These are phyloP conservation scores for Lucifuga dentata DNA, from an alignment of 2,113 vertebrate genomes.

Conservation along the genomic window DNA sequence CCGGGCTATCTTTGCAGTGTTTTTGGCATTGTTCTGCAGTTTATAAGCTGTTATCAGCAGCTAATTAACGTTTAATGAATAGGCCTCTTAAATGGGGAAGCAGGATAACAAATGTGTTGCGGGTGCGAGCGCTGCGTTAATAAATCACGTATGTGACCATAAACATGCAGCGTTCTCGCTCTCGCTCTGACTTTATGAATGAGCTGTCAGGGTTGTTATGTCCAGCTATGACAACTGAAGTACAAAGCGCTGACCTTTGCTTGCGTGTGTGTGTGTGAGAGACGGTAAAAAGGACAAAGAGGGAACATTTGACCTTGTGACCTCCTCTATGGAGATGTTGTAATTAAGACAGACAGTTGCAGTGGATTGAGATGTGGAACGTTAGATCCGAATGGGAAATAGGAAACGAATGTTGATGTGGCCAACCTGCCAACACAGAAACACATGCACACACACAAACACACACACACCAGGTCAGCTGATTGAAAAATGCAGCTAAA, in stretches of 20 bases:
- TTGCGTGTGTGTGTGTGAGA: slow-evolving; percentile 8
- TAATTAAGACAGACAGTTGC: slow-evolving; percentile 41
- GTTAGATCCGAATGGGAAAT: slow-evolving; percentile 7
- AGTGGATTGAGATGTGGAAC: not conserved
- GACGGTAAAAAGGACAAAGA: not conserved
- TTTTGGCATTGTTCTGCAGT: slow-evolving; percentile 51
- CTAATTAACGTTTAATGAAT: slow-evolving; percentile 79
- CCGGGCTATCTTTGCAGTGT: slow-evolving; percentile 26
- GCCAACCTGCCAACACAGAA: slow-evolving; percentile 1
- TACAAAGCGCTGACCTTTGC: slow-evolving; percentile 37
- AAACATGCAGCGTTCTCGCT: slow-evolving; percentile 24
- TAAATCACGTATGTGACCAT: slow-evolving; percentile 69
- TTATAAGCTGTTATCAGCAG: slow-evolving; percentile 64
- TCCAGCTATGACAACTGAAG: slow-evolving; percentile 21
- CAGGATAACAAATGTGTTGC: slow-evolving; percentile 64
- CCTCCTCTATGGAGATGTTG: slow-evolving; percentile 2
- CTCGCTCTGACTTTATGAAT: slow-evolving; percentile 31
- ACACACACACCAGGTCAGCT: not conserved
- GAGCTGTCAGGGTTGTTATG: slow-evolving; percentile 32
- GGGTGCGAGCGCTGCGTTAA: slow-evolving; percentile 47
- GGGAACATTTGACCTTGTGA: slow-evolving; percentile 29
- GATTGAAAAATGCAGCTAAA: not conserved
- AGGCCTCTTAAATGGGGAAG: slow-evolving; percentile 57
- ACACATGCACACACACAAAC: not conserved
- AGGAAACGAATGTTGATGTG: slow-evolving; percentile 32